phyloP scores from a whole-genome alignment of 2,797 vertebrate species.

The Hemitrygon akajei region DNA sequence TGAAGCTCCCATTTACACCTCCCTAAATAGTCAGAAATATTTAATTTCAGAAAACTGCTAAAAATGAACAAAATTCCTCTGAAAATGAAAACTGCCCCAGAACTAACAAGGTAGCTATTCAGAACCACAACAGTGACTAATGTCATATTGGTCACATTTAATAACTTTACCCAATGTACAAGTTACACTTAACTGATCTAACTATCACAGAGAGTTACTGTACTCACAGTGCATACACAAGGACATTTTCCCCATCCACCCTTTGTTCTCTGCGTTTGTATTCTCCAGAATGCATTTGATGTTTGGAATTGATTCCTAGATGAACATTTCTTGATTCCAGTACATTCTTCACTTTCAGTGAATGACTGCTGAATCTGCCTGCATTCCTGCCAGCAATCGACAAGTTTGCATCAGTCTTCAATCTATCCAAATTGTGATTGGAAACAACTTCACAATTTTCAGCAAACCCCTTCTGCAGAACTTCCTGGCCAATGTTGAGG shows the following conservation, averaged over 20 bases:
- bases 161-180: not conserved
- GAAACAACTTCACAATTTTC: conserved; percentile 45
- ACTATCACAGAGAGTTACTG: not conserved
- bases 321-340: conserved; percentile 34
- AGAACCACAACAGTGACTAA: not conserved
- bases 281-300: conserved; percentile 43
- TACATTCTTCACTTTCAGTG: not conserved
- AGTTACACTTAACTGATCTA: not conserved
- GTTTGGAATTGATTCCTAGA: conserved; percentile 41
- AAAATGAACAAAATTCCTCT: not conserved
- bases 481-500: conserved; percentile 63
- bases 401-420: conserved; percentile 38
- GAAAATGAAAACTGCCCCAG: not conserved
- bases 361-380: not conserved
- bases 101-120: not conserved
- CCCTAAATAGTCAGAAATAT: not conserved
- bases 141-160: not conserved
- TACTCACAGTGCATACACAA: not conserved
- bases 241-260: not conserved
- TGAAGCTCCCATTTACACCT: not conserved
- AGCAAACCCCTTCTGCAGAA: conserved; percentile 64
- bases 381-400: not conserved
- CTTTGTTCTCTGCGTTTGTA: not conserved
- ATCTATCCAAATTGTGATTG: conserved; percentile 40
- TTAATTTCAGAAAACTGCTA: not conserved